Percentiles rank a stretch among this genome's conserved stretches.
phyloP scores from a whole-genome alignment of 2,888 invertebrate species.

The Cheilosia grossa region DNA sequence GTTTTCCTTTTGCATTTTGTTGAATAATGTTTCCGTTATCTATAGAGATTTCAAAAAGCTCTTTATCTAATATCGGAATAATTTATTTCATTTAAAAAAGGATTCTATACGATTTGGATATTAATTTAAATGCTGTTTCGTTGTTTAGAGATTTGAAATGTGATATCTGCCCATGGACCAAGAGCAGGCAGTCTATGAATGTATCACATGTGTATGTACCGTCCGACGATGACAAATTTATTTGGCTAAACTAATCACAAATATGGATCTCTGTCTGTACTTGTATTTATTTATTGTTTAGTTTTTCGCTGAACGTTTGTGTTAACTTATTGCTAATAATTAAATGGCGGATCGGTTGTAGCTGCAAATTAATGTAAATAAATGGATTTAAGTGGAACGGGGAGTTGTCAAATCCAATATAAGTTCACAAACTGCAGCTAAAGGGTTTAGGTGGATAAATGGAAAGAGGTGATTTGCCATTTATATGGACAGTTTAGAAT shows the following conservation, averaged over 20 bases:
- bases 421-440: no score
- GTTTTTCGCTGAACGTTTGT: slow-evolving; percentile 2
- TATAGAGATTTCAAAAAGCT: slow-evolving; percentile 30
- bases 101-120: slow-evolving; percentile 56
- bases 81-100: slow-evolving; percentile 46
- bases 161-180: slow-evolving; percentile 14
- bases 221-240: slow-evolving; percentile 50
- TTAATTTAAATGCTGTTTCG: slow-evolving; percentile 58
- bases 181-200: slow-evolving; percentile 16
- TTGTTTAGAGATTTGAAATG: slow-evolving; percentile 53
- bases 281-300: slow-evolving; percentile 9
- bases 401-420: neutral
- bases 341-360: slow-evolving; percentile 4
- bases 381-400: neutral
- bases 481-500: no score
- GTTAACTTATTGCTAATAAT: slow-evolving; percentile 10
- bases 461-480: no score
- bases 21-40: slow-evolving; percentile 29
- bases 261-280: slow-evolving; percentile 35
- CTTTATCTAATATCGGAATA: slow-evolving; percentile 45
- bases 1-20: neutral
- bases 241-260: slow-evolving; percentile 47
- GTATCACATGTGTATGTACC: neutral
- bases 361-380: neutral
- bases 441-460: no score